Percentiles rank a stretch among this genome's conserved stretches.
phyloP scores from a whole-genome alignment of 2,113 vertebrate species.

The Paracanthobrama guichenoti region DNA sequence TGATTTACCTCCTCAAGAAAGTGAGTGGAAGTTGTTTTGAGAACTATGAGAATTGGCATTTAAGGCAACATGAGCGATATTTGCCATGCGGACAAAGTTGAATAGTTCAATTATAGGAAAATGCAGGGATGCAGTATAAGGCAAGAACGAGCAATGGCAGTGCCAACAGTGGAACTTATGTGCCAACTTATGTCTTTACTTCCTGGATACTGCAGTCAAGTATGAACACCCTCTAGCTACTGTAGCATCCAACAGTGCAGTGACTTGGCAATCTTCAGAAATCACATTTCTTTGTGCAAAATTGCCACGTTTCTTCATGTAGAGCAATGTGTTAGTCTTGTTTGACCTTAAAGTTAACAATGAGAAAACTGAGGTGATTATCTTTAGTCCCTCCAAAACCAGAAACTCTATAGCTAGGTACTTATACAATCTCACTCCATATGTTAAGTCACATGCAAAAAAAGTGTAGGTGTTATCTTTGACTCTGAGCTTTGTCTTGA shows the following conservation, averaged over 20 bases:
- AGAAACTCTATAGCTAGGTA: too few relatives aligned
- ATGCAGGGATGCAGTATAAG: not conserved
- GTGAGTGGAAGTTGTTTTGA: not conserved
- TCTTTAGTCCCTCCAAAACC: too few relatives aligned
- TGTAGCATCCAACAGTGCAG: not conserved
- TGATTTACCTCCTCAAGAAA: not conserved
- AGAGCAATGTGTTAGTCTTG: not conserved
- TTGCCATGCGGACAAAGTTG: not conserved
- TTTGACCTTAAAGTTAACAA: conserved; percentile 18
- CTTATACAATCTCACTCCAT: too few relatives aligned
- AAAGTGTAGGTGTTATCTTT: too few relatives aligned
- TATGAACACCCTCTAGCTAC: not conserved
- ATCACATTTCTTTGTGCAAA: not conserved
- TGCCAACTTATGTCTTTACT: not conserved
- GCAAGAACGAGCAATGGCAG: not conserved
- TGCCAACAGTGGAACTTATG: not conserved
- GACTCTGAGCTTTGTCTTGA: too few relatives aligned
- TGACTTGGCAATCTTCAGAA: not conserved
- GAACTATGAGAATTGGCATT: not conserved
- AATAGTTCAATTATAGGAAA: not conserved
- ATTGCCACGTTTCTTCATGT: not conserved
- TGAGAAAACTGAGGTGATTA: too few relatives aligned
- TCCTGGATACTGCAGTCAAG: conserved; percentile 9
- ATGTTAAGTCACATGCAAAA: too few relatives aligned
- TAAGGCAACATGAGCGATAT: not conserved